Evolutionary conservation across 2,113 vertebrate species (phyloP), one percentile per base, ranked within the genome.

Genomic region (Dromaius novaehollandiae): DNA sequence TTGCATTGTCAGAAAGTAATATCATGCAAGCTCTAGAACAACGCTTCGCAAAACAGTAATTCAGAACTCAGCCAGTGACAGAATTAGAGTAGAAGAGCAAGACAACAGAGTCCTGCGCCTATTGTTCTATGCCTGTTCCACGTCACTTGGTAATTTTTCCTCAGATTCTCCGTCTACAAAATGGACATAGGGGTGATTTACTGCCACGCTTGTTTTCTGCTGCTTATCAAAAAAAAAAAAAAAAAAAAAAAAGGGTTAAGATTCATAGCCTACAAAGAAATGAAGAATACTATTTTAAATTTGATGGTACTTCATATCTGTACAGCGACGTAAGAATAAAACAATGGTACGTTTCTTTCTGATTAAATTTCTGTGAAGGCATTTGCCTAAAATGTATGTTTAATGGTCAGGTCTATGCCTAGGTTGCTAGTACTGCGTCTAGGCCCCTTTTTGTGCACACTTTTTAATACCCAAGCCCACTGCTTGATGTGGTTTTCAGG

Each of bases 41-140:
- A n/a, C n/a, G n/a, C n/a, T 66, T 6, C 70, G n/a, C 24, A 36
- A 61, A 26, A 40, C 30, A 15, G 38, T 63, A 51, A 28, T n/a
- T 13, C 12, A n/a, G 17, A 93, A 17, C 18, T 26, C 2, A 1
- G 3, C 3, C 0, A 1, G 13, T 11, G 2, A 7, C 9, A 53
- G 30, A 55, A 36, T 16, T 14, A 14, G 3, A 77, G 9, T 9
- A 6, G 11, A 55, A 36, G 16, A 64, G 44, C 17, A 30, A 73
- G 34, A 65, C 3, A 10, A 3, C 3, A 32, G 32, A 58, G 56
- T 9, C 55, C 55, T 18, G 28, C 4, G 55, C 55, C 55, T 58
- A 28, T 44, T 17, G 10, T 5, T 4, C 26, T 38, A 6, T 58
- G 10, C 8, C 34, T 64, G n/a, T 61, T 73, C 30, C 25, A 25